Base-by-base conservation (phyloP, 2,888 invertebrate genomes). In the Philonicus albiceps region DNA sequence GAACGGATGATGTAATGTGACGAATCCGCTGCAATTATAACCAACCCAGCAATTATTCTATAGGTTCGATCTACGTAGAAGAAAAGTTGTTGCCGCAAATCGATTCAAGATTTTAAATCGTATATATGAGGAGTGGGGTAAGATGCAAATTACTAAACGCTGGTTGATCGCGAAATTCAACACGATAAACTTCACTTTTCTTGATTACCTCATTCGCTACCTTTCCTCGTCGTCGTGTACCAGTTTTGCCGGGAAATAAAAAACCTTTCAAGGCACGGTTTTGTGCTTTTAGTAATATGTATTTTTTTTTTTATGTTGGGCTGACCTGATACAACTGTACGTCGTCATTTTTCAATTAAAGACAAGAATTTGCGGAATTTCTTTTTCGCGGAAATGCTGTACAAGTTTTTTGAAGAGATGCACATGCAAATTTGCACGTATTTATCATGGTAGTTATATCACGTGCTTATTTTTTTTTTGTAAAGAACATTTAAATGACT, bases 181-280 rank as follows among this genome's bases (percentile, higher is more conserved):
- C 49, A 27, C 49, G 49, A 49, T 49, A 49, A 78, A 78, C 19
- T 78, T 78, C 78, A 78, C 43, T 74, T 78, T 78, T 78, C 55
- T 53, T 64, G 81, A 81, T 55, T 81, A 64, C 49, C 27, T 78
- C 78, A 78, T 8, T 78, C 53, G 53, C 27, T 19, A 16, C 31
- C 81, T 81, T 55, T 81, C 55, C 81, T 81, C 34, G 31, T 81
- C 34, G 31, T 13, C 31, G 55, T 49, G n/a, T 64, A 64, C 64
- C 64, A 19, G 64, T 64, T 64, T 64, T 64, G 22, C 64, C 22
- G 64, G 64, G 19, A 27, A 64, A 64, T 64, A 64, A 64, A 53
- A 81, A 55, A 53, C 31, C 81, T 19, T 64, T 81, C 55, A 55
- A 49, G 34, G 55, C 34, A 19, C 34, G 37, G 81, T 19, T 27